Base-by-base conservation (phyloP, 2,797 vertebrate species). In the Poecilia wingei region DNA sequence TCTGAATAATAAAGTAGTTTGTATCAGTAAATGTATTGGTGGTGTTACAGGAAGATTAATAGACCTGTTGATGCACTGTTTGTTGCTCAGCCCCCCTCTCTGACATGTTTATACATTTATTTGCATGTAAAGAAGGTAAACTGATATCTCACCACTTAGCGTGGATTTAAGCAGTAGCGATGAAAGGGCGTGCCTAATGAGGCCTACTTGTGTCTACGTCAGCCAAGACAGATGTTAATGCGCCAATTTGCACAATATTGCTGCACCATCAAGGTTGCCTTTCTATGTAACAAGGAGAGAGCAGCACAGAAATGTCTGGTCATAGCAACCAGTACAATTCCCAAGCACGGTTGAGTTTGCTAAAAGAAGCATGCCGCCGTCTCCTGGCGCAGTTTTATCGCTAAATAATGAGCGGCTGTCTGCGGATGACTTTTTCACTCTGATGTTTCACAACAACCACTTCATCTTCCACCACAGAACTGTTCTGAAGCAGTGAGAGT, bases 381-480 rank as follows among this genome's bases (percentile, higher is more conserved):
- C 31, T 4, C 3, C 41, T 7, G 69, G 2, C 39, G 36, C 43
- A 53, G 57, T 76, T 49, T 25, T 9, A 22, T 73, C 45, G 53
- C 28, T 74, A 45, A 81, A 79, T 83, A 83, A 86, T 45, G 82
- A 83, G 72, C 74, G 10, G 47, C 10, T 7, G 45, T 72, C 64
- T 77, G 77, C 2, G 2, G 45, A 13, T 51, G 0, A 9, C 74
- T 77, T 77, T 61, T 9, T 31, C 72, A 12, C 2, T 55, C 53
- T 68, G 75, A 74, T 77, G 39, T 79, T 72, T 71, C 45, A 76
- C 73, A 72, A 53, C 80, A 72, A 61, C 77, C 82, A 72, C 74
- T 33, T 74, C 82, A 13, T 75, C 72, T 12, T 64, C 45, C 14
- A 61, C 43, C 45, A 31, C 68, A 3, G 33, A 13, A 7, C 6